Evolutionary conservation across 2,888 invertebrate species (phyloP).

Genomic region (Drepana falcataria): DNA sequence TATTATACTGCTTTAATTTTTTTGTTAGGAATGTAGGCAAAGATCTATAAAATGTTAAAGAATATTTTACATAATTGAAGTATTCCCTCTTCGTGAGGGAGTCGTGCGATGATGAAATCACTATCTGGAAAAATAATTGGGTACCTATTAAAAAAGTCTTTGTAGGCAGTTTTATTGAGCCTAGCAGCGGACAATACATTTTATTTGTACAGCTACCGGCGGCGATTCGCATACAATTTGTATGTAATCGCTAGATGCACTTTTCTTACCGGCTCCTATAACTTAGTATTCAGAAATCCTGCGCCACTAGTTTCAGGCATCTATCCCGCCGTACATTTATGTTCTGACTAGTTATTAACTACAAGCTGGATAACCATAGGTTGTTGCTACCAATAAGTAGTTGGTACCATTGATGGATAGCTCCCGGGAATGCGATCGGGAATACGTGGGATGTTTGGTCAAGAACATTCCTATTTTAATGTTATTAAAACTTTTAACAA

Average conservation of each 20-base stretch:
- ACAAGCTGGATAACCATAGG: not conserved
- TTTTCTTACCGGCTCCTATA: constrained; percentile 12
- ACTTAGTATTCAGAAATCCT: constrained; percentile 18
- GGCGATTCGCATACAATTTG: not conserved
- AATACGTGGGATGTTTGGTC: constrained; percentile 11
- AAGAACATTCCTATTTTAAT: not conserved
- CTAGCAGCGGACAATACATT: too few species aligned
- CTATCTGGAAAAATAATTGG: too few species aligned
- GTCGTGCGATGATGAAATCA: too few species aligned
- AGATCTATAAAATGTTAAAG: too few species aligned
- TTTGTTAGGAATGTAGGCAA: too few species aligned
- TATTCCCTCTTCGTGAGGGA: too few species aligned
- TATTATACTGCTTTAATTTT: too few species aligned
- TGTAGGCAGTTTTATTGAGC: too few species aligned
- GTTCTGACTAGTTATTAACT: constrained; percentile 29
- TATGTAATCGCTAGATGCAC: not conserved
- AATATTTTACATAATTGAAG: too few species aligned
- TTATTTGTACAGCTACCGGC: not conserved
- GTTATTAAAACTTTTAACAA: too few species aligned
- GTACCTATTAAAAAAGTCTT: too few species aligned
- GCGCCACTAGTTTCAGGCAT: constrained; percentile 23
- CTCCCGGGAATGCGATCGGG: constrained; percentile 16
- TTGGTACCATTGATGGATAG: constrained; percentile 26
- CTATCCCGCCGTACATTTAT: constrained; percentile 31
- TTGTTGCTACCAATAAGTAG: not conserved